Evolutionary conservation across 2,797 vertebrate species (phyloP).

Genomic region (Rhinophrynus dorsalis): DNA sequence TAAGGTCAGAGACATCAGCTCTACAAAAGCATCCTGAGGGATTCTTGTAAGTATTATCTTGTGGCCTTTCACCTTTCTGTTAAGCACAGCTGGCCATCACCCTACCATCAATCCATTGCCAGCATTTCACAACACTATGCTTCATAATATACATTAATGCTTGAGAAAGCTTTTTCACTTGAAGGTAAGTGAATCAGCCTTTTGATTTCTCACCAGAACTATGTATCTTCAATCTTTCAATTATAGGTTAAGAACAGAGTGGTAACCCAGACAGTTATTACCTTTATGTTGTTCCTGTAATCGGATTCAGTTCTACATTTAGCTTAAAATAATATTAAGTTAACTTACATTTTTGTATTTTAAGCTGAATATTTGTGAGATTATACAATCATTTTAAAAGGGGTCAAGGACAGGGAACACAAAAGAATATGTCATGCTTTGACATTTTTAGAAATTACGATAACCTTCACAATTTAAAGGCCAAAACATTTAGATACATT

Average conservation of each 20-base stretch:
- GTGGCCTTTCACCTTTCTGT: slow-evolving; percentile 63
- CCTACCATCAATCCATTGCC: slow-evolving; percentile 63
- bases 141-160: slow-evolving; percentile 66
- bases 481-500: slow-evolving; percentile 20
- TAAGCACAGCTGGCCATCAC: slow-evolving; percentile 56
- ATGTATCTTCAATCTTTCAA: slow-evolving; percentile 76
- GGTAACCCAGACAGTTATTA: slow-evolving; percentile 59
- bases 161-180: slow-evolving; percentile 66
- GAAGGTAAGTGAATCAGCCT: slow-evolving; percentile 70
- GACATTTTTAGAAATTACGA: slow-evolving; percentile 23
- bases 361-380: slow-evolving; percentile 31
- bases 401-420: background rate
- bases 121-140: slow-evolving; percentile 67
- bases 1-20: slow-evolving; percentile 62
- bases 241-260: slow-evolving; percentile 74
- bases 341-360: slow-evolving; percentile 14
- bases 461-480: slow-evolving; percentile 4
- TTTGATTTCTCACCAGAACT: slow-evolving; percentile 68
- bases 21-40: slow-evolving; percentile 58
- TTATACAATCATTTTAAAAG: slow-evolving; percentile 25
- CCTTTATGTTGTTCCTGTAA: slow-evolving; percentile 47
- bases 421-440: slow-evolving; percentile 13
- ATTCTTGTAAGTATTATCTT: slow-evolving; percentile 60
- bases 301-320: slow-evolving; percentile 49
- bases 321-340: slow-evolving; percentile 43